These are phyloP conservation scores for Timandra comae DNA, from an alignment of 2,888 invertebrate species.

Conservation along the genomic window DNA sequence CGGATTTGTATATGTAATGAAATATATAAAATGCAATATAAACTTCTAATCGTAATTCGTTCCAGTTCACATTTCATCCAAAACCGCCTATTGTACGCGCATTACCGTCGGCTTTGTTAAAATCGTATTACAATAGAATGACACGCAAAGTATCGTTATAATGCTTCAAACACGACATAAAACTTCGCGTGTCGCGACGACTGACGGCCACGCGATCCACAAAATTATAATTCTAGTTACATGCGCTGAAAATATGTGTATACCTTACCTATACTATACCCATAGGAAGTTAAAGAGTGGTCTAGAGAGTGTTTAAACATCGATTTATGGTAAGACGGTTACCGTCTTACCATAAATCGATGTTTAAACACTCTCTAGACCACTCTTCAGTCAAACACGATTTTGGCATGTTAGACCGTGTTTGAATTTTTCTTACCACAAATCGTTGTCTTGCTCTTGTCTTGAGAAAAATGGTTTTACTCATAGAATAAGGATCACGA, in stretches of 20 bases:
- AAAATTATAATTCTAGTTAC: conserved; percentile 42
- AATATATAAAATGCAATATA: conserved; percentile 5
- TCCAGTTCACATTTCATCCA: conserved; percentile 52
- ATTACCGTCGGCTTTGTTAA: conserved; percentile 59
- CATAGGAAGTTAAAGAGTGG: too few relatives aligned
- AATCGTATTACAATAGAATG: conserved; percentile 62
- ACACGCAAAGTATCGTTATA: conserved; percentile 66
- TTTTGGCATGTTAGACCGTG: too few relatives aligned
- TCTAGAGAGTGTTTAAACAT: too few relatives aligned
- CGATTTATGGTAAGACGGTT: too few relatives aligned
- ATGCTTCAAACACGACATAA: conserved; percentile 43
- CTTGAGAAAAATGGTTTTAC: too few relatives aligned
- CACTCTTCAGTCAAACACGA: too few relatives aligned
- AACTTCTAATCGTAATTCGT: conserved; percentile 45
- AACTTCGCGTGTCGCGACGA: conserved; percentile 36
- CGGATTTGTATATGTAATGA: not conserved
- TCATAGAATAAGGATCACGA: too few relatives aligned
- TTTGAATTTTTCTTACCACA: too few relatives aligned
- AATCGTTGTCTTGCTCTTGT: too few relatives aligned
- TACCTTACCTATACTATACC: too few relatives aligned
- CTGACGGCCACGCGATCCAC: conserved; percentile 44
- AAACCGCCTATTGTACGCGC: conserved; percentile 57
- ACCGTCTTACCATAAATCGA: too few relatives aligned
- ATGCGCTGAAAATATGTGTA: conserved; percentile 32
- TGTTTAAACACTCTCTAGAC: too few relatives aligned